Conservation (phyloP, 2,113 vertebrate species). For the Microcebus murinus region DNA sequence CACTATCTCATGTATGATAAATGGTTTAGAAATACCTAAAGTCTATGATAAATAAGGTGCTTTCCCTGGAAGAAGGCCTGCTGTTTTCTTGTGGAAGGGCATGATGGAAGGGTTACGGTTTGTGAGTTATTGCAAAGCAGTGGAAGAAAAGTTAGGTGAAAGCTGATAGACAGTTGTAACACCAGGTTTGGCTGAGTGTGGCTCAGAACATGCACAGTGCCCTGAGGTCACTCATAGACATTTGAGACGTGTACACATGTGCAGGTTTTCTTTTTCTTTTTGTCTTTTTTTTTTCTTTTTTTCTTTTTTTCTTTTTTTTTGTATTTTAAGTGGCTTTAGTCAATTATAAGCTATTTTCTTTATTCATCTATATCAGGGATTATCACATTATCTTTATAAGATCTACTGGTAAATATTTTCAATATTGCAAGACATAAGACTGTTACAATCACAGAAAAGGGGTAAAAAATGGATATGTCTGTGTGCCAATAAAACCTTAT, state of each 20-base stretch:
- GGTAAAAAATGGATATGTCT: not conserved
- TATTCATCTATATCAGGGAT: not conserved
- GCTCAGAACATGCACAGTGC: not conserved
- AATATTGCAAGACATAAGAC: not conserved
- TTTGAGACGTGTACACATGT: not conserved
- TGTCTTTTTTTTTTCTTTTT: not conserved
- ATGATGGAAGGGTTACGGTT: not conserved
- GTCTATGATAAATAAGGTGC: not conserved
- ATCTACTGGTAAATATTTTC: not conserved
- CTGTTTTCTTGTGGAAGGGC: not conserved
- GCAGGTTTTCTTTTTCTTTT: not conserved
- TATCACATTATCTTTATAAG: not conserved
- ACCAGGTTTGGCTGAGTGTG: not conserved
- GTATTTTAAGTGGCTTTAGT: not conserved
- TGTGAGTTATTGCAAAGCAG: not conserved
- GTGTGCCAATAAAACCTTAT: not conserved
- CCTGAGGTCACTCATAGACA: not conserved
- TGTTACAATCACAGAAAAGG: not conserved
- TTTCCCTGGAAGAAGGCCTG: not conserved
- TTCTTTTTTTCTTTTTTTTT: no score
- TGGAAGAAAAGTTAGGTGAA: not conserved
- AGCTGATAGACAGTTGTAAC: not conserved
- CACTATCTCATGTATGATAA: not conserved
- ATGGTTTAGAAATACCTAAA: not conserved
- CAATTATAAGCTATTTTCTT: not conserved